These are phyloP conservation scores for Apis dorsata DNA, from an alignment of 1,140 invertebrate genomes.

Conservation along the genomic window DNA sequence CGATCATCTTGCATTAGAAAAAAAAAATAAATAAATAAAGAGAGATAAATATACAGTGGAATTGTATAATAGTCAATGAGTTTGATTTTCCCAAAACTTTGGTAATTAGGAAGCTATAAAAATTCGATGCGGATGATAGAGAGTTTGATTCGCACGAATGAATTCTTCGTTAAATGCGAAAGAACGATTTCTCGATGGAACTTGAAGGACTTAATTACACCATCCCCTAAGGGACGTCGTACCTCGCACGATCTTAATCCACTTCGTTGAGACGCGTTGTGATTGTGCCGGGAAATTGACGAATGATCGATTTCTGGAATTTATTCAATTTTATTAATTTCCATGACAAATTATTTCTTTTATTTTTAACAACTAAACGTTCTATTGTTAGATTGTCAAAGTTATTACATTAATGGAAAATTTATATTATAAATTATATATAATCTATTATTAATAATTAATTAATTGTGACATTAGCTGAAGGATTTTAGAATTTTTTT, in stretches of 20 bases:
- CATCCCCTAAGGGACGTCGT: conserved; percentile 32
- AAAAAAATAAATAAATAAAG: neutral
- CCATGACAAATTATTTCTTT: too few species aligned
- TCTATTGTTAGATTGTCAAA: too few species aligned
- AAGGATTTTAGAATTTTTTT: too few species aligned
- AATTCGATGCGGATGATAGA: conserved; percentile 51
- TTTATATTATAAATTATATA: too few species aligned
- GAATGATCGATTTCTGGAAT: conserved; percentile 11
- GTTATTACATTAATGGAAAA: too few species aligned
- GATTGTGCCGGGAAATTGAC: conserved; percentile 48
- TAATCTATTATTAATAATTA: too few species aligned
- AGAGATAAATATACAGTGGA: neutral
- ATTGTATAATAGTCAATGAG: neutral
- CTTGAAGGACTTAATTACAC: conserved; percentile 60
- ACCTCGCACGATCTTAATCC: conserved; percentile 57
- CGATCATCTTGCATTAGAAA: neutral
- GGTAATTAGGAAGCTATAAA: conserved; percentile 60
- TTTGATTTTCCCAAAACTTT: neutral
- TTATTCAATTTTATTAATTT: too few species aligned
- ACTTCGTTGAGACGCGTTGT: conserved; percentile 41
- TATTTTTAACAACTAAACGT: too few species aligned
- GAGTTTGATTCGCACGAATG: conserved; percentile 55
- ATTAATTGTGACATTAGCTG: too few species aligned
- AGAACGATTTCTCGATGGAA: conserved; percentile 62
- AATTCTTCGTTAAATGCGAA: conserved; percentile 57